Conservation (phyloP, 2,888 invertebrate genomes). For the Amphipoea lucens region DNA sequence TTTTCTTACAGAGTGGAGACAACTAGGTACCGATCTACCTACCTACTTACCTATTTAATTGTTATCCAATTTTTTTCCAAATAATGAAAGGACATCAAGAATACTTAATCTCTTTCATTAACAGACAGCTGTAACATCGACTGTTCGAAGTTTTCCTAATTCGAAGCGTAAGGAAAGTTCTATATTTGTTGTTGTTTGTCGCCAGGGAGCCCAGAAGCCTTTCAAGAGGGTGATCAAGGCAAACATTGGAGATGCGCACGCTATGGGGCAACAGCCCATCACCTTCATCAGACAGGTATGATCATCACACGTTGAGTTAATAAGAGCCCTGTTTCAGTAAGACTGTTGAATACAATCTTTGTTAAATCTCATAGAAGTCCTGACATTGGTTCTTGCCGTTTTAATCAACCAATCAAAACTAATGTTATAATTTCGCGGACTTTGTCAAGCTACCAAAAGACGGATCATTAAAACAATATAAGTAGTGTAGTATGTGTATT, state of each 20-base stretch:
- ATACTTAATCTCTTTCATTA: not conserved
- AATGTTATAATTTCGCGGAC: not conserved
- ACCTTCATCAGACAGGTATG: conserved; percentile 97
- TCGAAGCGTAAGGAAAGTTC: not conserved
- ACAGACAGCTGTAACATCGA: not conserved
- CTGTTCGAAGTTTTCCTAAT: not conserved
- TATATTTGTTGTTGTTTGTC: conserved; percentile 57
- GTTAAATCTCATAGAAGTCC: not conserved
- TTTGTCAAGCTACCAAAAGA: not conserved
- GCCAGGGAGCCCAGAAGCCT: conserved; percentile 96
- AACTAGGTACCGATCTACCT: not conserved
- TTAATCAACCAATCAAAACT: not conserved
- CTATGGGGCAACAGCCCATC: conserved; percentile 98
- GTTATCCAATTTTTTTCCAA: no score
- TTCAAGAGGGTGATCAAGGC: conserved; percentile 98
- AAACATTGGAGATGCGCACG: conserved; percentile 99
- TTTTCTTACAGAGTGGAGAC: not conserved
- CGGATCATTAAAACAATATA: not conserved
- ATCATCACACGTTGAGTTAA: not conserved
- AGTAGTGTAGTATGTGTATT: not conserved
- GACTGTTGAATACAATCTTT: not conserved
- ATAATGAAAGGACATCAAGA: not conserved
- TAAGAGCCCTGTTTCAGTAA: not conserved
- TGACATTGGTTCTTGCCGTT: not conserved
- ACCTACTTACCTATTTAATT: not conserved